Base-by-base conservation (phyloP, 2,888 invertebrate species). In the Crocallis elinguaria region DNA sequence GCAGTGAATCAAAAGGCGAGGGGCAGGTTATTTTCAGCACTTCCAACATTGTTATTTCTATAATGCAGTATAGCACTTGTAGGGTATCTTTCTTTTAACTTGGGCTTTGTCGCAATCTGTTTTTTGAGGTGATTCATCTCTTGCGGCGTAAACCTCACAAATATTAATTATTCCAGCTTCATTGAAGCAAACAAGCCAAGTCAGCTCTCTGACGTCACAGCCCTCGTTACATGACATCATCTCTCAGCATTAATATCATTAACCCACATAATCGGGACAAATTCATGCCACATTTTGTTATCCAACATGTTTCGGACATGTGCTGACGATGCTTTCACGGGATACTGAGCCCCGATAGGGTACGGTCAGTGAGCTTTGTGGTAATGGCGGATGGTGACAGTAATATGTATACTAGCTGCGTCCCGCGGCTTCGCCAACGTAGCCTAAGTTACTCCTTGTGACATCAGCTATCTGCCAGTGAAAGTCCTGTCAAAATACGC, bases 61-160 rank as follows among this genome's bases (percentile, higher is more conserved):
- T 83, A 37, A 90, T 82, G 56, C 86, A 88, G 57, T 88, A 86
- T 8, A 90, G 56, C 0, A 84, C 84, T 70, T 88, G 84, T 0
- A 91, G 67, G 1, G 68, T 76, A 17, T 85, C 81, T 32, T 82
- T 87, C n/a, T n/a, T n/a, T n/a, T n/a, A n/a, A n/a, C n/a, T n/a
- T n/a, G n/a, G n/a, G n/a, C 19, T 19, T 19, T 19, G 19, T 19
- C 19, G 19, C 19, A 19, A 19, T 19, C 19, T 4, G 6, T 4
- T n/a, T n/a, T n/a, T n/a, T n/a, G n/a, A n/a, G n/a, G n/a, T n/a
- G n/a, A n/a, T n/a, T n/a, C n/a, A n/a, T n/a, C n/a, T n/a, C n/a
- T n/a, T n/a, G n/a, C n/a, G n/a, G n/a, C n/a, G n/a, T n/a, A n/a
- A n/a, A n/a, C n/a, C n/a, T n/a, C n/a, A n/a, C n/a, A 23, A 13